Evolutionary conservation across 2,888 invertebrate species (phyloP), one percentile per base, ranked within the genome.

Genomic region (Elegia similella): DNA sequence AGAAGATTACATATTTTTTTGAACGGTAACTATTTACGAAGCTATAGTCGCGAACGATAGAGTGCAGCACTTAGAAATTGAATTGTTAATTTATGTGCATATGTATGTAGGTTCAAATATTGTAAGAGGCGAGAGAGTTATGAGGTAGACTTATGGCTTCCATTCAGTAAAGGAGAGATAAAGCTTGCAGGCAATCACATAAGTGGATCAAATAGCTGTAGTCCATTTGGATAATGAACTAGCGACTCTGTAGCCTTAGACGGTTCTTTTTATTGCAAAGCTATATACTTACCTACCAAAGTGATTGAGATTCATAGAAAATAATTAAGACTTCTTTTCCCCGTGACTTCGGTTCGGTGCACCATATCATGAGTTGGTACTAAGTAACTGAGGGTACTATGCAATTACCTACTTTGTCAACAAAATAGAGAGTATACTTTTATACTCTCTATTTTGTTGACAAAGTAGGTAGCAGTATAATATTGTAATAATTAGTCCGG

Each of bases 181-280:
- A 91, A 89, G 87, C 85, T 88, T 86, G 86, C 88, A 89, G 86
- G 89, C 90, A 91, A 90, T 91, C 90, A 86, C 89, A 91, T 89
- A 91, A 91, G 90, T 90, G 90, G 89, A 90, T 91, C 89, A 91
- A 89, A 91, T 90, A 91, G 88, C 87, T 88, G 84, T 84, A 89
- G 87, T 90, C 90, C 90, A 91, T 91, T 91, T 90, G 87, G 84
- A 86, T 91, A 91, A 91, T 89, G 90, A 91, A 91, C 88, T 86
- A 82, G 86, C 79, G 82, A 84, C 83, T 86, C 72, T 75, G 81
- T 78, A 83, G 84, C 76, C 78, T 78, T 70, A 68, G 70, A 66
- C 73, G 73, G 72, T 76, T 78, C 74, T 78, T 80, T 82, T 86
- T 86, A 87, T 84, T 83, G 79, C 80, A 76, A 74, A 75, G 71